Percentiles rank a stretch among this genome's conserved stretches.
Conservation (phyloP, 2,797 vertebrate species). For the Chloroceryle amazona region DNA sequence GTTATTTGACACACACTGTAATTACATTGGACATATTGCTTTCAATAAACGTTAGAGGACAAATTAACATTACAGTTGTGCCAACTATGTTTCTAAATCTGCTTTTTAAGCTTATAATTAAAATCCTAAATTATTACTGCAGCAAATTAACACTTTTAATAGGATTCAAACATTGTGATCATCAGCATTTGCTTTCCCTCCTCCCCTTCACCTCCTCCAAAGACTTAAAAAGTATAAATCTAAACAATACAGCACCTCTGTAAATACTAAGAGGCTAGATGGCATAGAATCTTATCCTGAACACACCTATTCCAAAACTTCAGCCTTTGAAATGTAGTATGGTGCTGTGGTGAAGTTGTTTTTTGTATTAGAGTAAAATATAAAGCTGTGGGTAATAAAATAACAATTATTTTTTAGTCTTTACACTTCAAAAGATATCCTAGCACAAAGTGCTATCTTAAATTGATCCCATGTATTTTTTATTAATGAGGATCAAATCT, state of each 20-base stretch:
- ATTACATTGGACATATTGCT: slow-evolving; percentile 83
- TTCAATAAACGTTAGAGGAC: slow-evolving; percentile 84
- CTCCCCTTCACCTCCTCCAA: rapidly evolving
- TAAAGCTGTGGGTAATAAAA: not conserved
- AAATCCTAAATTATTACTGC: slow-evolving; percentile 78
- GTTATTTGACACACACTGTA: slow-evolving; percentile 83
- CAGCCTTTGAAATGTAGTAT: not conserved
- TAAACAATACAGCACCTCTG: slow-evolving; percentile 14
- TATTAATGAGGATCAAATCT: not conserved
- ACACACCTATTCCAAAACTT: not conserved
- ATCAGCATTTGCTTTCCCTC: slow-evolving; percentile 24
- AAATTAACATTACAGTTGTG: slow-evolving; percentile 81
- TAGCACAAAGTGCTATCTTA: not conserved
- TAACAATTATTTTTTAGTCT: not conserved
- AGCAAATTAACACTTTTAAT: slow-evolving; percentile 76
- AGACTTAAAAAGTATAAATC: not conserved
- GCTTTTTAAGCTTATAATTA: slow-evolving; percentile 80
- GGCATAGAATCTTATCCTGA: not conserved
- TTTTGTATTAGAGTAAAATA: not conserved
- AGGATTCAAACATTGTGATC: slow-evolving; percentile 51
- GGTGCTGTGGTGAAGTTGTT: not conserved
- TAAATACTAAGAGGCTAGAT: not conserved
- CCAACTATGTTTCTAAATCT: slow-evolving; percentile 77
- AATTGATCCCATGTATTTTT: not conserved
- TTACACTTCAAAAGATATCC: not conserved